Percentiles rank a stretch among this genome's conserved stretches.
Conservation (phyloP, 1,140 invertebrate species). For the Tetranychus urticae region DNA sequence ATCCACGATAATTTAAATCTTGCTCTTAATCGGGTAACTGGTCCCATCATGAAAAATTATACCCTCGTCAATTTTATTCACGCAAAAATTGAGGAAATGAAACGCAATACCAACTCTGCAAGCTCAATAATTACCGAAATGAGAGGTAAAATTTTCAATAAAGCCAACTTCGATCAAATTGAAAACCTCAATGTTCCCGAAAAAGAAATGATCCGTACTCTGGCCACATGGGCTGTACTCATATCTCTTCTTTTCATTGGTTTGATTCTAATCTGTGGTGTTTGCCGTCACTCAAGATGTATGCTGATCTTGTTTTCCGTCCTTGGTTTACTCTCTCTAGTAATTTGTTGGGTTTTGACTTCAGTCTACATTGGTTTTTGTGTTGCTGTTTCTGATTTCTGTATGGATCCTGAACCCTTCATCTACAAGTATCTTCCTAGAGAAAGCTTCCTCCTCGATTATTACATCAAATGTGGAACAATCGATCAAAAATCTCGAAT, state of each 20-base stretch:
- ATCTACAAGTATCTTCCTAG: constrained; percentile 17
- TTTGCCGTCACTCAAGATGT: constrained; percentile 53
- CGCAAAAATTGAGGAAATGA: constrained; percentile 13
- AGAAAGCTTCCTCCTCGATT: constrained; percentile 35
- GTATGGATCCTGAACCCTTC: constrained; percentile 40
- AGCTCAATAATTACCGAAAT: constrained; percentile 16
- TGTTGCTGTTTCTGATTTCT: constrained; percentile 50
- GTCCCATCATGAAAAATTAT: constrained; percentile 41
- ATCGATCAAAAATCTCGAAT: constrained; percentile 8
- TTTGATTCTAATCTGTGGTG: constrained; percentile 51
- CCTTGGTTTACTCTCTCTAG: constrained; percentile 63
- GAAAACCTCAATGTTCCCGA: background rate
- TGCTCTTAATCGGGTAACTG: constrained; percentile 40
- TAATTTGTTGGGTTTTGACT: constrained; percentile 62
- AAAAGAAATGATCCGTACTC: constrained; percentile 31
- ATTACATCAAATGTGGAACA: constrained; percentile 52
- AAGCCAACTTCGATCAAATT: constrained; percentile 1
- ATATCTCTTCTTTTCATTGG: constrained; percentile 50
- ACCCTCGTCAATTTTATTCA: constrained; percentile 22
- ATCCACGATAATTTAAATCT: constrained; percentile 38
- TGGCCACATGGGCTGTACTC: constrained; percentile 46
- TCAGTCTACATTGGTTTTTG: constrained; percentile 52
- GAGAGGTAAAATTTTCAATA: constrained; percentile 14
- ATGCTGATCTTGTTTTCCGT: constrained; percentile 59
- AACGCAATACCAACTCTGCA: constrained; percentile 15